Conservation (phyloP, 2,113 vertebrate genomes). For the Pleuronectes platessa region DNA sequence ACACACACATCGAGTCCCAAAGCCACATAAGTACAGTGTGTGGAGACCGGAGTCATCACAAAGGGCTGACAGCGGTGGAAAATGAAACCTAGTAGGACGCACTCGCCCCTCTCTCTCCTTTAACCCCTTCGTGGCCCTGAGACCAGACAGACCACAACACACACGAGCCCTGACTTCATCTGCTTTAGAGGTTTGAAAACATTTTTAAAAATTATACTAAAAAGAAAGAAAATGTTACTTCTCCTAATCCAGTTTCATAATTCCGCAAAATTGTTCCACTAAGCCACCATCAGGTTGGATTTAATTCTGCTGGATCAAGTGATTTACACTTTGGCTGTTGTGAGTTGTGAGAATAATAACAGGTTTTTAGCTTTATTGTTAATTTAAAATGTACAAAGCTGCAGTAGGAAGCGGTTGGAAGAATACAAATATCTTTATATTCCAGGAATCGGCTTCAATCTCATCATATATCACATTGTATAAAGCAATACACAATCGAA, state of each 20-base stretch:
- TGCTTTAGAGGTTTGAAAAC: neutral
- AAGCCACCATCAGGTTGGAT: neutral
- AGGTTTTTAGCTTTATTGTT: neutral
- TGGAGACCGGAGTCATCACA: constrained; percentile 64
- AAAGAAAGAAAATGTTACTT: neutral
- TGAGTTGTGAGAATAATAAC: neutral
- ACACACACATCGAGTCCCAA: constrained; percentile 32
- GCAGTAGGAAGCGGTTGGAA: neutral
- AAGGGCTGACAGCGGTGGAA: constrained; percentile 72
- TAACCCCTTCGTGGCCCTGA: constrained; percentile 33
- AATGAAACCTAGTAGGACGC: constrained; percentile 54
- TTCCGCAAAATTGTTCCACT: neutral
- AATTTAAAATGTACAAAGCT: neutral
- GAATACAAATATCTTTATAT: neutral
- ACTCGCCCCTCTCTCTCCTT: constrained; percentile 42
- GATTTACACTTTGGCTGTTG: neutral
- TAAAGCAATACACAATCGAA: neutral
- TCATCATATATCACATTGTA: neutral
- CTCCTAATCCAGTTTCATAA: neutral
- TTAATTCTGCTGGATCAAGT: neutral
- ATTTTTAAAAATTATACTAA: no score
- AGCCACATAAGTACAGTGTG: constrained; percentile 73
- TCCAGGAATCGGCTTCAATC: no score
- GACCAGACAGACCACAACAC: constrained; percentile 20
- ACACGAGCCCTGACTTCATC: neutral